Conservation (phyloP, 2,113 vertebrate species). For the Dascyllus trimaculatus region DNA sequence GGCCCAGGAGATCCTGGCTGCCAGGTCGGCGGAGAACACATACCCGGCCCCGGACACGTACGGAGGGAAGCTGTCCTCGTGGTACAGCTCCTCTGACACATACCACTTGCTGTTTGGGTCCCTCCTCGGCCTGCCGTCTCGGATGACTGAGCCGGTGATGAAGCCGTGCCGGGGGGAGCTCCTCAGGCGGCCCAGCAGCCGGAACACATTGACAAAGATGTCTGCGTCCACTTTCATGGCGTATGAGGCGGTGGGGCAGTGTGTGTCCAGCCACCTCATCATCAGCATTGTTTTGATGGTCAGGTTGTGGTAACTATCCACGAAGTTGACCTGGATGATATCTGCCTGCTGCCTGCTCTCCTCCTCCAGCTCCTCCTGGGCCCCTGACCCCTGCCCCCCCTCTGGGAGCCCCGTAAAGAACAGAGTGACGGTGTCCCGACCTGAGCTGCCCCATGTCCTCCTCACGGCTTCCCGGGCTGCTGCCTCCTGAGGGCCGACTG, state of each 20-base stretch:
- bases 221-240: slow-evolving; percentile 87
- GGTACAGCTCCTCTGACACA: slow-evolving; percentile 75
- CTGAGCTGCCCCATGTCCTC: slow-evolving; percentile 79
- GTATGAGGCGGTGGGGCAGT: slow-evolving; percentile 82
- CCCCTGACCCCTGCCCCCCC: not conserved
- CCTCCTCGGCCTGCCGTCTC: slow-evolving; percentile 64
- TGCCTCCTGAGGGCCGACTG: slow-evolving; percentile 54
- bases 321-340: slow-evolving; percentile 87
- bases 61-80: slow-evolving; percentile 73
- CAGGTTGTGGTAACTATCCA: slow-evolving; percentile 87
- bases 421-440: slow-evolving; percentile 61
- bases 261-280: slow-evolving; percentile 84
- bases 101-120: slow-evolving; percentile 79
- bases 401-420: slow-evolving; percentile 79
- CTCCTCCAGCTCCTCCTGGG: slow-evolving; percentile 48
- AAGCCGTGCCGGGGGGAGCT: slow-evolving; percentile 18
- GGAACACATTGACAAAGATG: slow-evolving; percentile 85
- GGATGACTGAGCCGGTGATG: slow-evolving; percentile 77
- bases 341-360: slow-evolving; percentile 81
- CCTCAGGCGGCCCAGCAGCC: slow-evolving; percentile 61
- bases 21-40: slow-evolving; percentile 84
- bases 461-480: slow-evolving; percentile 73
- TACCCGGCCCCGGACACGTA: slow-evolving; percentile 87
- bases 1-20: slow-evolving; percentile 68
- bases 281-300: slow-evolving; percentile 91